Evolutionary conservation across 2,888 invertebrate species (phyloP).

Genomic region (Erannis defoliaria): DNA sequence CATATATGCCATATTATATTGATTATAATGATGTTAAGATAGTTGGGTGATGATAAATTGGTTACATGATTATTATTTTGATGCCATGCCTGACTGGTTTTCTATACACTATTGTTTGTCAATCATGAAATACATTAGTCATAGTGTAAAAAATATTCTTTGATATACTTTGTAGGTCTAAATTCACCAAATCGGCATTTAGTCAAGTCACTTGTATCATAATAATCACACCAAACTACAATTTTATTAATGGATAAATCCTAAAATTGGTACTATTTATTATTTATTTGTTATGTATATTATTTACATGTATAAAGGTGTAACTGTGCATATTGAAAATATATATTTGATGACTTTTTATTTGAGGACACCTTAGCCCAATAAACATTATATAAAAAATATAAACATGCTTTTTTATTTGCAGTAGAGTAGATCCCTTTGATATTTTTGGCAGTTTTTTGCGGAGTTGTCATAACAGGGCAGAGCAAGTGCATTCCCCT

Average conservation of each 20-base stretch:
- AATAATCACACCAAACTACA: constrained; percentile 81
- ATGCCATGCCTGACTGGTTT: constrained; percentile 70
- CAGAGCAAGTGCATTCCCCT: too few species aligned
- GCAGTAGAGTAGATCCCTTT: background rate
- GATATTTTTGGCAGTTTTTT: background rate
- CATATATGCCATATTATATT: constrained; percentile 85
- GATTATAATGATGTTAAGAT: constrained; percentile 80
- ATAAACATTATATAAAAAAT: constrained; percentile 68
- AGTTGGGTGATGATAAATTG: constrained; percentile 78
- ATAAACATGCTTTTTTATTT: constrained; percentile 15
- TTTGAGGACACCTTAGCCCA: constrained; percentile 83
- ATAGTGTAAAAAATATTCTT: constrained; percentile 70
- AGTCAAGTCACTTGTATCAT: constrained; percentile 81
- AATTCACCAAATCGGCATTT: constrained; percentile 73
- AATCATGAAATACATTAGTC: constrained; percentile 65
- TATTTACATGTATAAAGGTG: constrained; percentile 86
- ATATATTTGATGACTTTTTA: constrained; percentile 85
- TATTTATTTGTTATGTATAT: constrained; percentile 86
- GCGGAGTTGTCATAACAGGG: background rate
- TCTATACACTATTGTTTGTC: constrained; percentile 61
- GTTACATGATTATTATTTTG: constrained; percentile 67
- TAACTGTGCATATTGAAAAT: constrained; percentile 86
- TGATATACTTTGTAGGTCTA: constrained; percentile 60
- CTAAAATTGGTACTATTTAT: constrained; percentile 83
- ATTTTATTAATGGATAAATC: constrained; percentile 80